Conservation (phyloP, 2,113 vertebrate species). For the Stegastes partitus region DNA sequence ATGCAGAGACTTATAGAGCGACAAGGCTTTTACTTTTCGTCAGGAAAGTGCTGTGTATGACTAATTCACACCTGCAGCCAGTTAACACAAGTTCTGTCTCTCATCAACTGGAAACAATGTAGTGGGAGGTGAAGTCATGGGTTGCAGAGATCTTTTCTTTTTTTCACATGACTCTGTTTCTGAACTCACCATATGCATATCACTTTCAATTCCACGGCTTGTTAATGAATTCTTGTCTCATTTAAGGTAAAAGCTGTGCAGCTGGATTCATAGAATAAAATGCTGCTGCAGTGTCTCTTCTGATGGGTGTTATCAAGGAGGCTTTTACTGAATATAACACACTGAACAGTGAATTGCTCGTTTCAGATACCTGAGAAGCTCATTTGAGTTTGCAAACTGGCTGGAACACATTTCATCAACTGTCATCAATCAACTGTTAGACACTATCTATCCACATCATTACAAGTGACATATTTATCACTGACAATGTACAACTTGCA, state of each 20-base stretch:
- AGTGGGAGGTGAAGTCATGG: slow-evolving; percentile 21
- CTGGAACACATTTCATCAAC: not conserved
- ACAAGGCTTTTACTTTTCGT: not conserved
- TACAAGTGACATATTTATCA: not conserved
- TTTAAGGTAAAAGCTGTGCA: not conserved
- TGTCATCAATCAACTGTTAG: not conserved
- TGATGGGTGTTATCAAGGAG: not conserved
- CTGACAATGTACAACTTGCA: not conserved
- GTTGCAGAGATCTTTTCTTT: slow-evolving; percentile 7
- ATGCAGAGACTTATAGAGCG: not conserved
- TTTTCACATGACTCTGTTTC: not conserved
- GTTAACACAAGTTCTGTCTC: slow-evolving; percentile 3
- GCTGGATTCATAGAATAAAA: slow-evolving; percentile 1
- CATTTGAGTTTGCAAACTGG: slow-evolving; percentile 7
- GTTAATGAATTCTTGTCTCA: not conserved
- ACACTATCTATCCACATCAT: not conserved
- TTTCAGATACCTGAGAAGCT: slow-evolving; percentile 8
- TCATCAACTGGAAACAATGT: slow-evolving; percentile 20
- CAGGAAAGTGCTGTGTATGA: not conserved
- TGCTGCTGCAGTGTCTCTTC: not conserved
- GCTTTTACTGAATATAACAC: not conserved
- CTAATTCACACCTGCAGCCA: slow-evolving; percentile 18
- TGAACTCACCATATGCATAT: not conserved
- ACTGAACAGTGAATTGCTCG: not conserved
- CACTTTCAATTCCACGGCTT: not conserved